A percentile compares a stretch with the other conserved stretches of the same genome.
Evolutionary conservation across 2,797 vertebrate species (phyloP).

Genomic region (Notoglanidium macrostoma): DNA sequence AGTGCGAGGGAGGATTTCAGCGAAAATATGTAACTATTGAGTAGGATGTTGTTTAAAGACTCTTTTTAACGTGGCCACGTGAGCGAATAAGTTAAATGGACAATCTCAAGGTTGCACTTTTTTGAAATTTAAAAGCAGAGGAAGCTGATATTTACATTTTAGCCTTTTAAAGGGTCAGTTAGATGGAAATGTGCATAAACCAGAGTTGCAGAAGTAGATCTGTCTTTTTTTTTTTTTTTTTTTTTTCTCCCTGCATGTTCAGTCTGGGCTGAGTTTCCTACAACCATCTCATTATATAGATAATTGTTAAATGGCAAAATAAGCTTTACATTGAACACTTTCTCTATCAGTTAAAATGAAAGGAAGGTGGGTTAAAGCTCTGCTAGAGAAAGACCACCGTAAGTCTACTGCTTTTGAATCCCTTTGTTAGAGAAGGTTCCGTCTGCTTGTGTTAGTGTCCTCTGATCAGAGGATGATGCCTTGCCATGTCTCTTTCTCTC

Average conservation of each 20-base stretch:
- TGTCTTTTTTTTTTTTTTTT: not conserved
- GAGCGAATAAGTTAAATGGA: not conserved
- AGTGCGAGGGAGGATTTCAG: not conserved
- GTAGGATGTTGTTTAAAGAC: not conserved
- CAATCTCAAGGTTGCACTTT: not conserved
- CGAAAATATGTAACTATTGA: not conserved
- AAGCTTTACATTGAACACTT: not conserved
- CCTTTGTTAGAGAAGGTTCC: conserved; percentile 5
- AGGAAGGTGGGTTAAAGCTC: not conserved
- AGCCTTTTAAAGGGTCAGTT: not conserved
- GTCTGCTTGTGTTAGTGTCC: not conserved
- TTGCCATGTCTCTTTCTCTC: conserved; percentile 12
- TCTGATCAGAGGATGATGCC: not conserved
- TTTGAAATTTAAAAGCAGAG: not conserved
- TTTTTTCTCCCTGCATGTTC: not conserved
- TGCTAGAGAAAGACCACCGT: not conserved
- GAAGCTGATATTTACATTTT: not conserved
- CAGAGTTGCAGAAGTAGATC: not conserved
- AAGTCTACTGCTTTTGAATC: not conserved
- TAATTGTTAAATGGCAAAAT: not conserved
- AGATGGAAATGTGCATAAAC: not conserved
- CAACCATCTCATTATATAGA: not conserved
- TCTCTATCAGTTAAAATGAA: not conserved
- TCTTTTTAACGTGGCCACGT: not conserved
- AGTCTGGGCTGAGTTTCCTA: not conserved